phyloP scores from a whole-genome alignment of 2,888 invertebrate genomes.

The Orchesella flavescens region DNA sequence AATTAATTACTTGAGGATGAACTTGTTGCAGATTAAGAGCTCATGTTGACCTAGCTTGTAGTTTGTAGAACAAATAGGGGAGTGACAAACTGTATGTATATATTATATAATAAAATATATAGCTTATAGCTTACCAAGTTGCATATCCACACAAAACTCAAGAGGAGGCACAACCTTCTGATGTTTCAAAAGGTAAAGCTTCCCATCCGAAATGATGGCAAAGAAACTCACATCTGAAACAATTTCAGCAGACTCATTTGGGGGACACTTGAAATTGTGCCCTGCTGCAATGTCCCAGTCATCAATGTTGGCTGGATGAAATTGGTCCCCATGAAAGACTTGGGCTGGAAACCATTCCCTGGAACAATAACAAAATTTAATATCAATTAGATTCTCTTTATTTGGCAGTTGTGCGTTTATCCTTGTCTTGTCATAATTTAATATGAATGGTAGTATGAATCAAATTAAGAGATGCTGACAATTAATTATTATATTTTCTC shows the following conservation, averaged over 20 bases:
- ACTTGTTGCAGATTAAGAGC: background rate
- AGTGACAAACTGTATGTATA: background rate
- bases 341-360: conserved; percentile 69
- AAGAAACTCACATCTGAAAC: conserved; percentile 67
- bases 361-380: conserved; percentile 25
- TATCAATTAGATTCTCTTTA: background rate
- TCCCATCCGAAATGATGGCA: conserved; percentile 66
- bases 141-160: conserved; percentile 70
- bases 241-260: conserved; percentile 65
- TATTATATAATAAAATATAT: background rate
- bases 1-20: background rate
- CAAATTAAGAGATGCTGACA: background rate
- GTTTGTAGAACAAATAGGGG: background rate
- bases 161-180: conserved; percentile 62
- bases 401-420: background rate
- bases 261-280: conserved; percentile 62
- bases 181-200: conserved; percentile 65
- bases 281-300: conserved; percentile 67
- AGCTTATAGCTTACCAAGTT: conserved; percentile 62
- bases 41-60: background rate
- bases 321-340: conserved; percentile 60
- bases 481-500: background rate
- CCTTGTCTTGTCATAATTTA: background rate
- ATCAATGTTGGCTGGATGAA: conserved; percentile 61
- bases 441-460: background rate